Conservation (phyloP, 1,140 invertebrate species). For the Temnothorax nylanderi region DNA sequence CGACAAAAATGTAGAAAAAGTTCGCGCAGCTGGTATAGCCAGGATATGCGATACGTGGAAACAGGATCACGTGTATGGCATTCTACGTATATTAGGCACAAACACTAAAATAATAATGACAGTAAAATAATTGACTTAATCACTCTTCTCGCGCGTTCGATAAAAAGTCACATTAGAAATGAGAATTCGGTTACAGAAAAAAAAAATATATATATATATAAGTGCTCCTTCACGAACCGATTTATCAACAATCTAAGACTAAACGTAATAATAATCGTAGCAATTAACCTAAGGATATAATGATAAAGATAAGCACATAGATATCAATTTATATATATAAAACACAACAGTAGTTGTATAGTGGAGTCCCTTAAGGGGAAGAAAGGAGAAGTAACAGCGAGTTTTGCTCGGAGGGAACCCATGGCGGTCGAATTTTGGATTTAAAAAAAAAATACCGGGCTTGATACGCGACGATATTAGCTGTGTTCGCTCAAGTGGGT, state of each 20-base stretch:
- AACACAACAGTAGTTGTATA: constrained; percentile 80
- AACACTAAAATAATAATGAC: constrained; percentile 56
- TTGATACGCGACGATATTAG: constrained; percentile 77
- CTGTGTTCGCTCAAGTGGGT: constrained; percentile 84
- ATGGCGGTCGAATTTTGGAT: constrained; percentile 68
- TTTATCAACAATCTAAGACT: constrained; percentile 81
- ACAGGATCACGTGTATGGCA: constrained; percentile 47
- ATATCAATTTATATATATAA: constrained; percentile 82
- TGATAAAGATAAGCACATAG: constrained; percentile 72
- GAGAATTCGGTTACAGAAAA: constrained; percentile 46
- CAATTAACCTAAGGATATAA: constrained; percentile 65
- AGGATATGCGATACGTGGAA: constrained; percentile 27
- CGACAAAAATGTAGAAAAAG: constrained; percentile 51
- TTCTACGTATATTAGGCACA: constrained; percentile 53
- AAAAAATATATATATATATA: neutral
- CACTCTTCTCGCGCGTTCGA: constrained; percentile 1
- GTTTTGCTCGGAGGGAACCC: constrained; percentile 48
- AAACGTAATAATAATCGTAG: constrained; percentile 71
- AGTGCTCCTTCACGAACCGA: constrained; percentile 75
- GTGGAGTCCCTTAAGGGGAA: constrained; percentile 58
- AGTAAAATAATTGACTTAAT: constrained; percentile 51
- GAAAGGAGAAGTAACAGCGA: constrained; percentile 68
- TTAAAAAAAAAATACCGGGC: constrained; percentile 59
- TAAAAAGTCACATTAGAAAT: constrained; percentile 64
- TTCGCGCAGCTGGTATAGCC: constrained; percentile 24